Evolutionary conservation across 1,140 invertebrate species (phyloP), one percentile per base, ranked within the genome.

Genomic region (Drosophila lini): DNA sequence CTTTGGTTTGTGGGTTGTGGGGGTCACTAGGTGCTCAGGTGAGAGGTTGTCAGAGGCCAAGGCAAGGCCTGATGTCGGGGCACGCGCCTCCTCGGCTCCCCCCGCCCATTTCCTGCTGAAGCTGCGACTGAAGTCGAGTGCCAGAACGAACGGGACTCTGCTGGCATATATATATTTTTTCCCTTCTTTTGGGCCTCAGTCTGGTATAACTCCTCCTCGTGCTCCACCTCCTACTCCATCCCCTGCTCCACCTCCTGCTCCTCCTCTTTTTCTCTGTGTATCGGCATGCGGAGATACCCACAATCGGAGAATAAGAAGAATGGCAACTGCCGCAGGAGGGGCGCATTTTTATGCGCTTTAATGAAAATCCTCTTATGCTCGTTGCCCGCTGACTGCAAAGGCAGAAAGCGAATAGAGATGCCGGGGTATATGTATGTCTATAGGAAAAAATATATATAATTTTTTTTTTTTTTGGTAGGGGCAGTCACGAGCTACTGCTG

Each of bases 331-430:
- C 57, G 50, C 60, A 61, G 44, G 69, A 57, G 60, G 73, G 70
- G 40, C 48, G 68, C 64, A 79, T 86, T 81, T 85, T 79, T 86
- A 81, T 86, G 70, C 82, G 82, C 80, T 78, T 81, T 89, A 88
- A 88, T 88, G 84, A 88, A 88, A 88, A 88, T 88, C 84, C 84
- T 89, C 84, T 88, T 88, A 88, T 75, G 80, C 45, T 70, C 74
- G 70, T 59, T 45, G 55, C 61, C 63, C 71, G 61, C 44, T 34
- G 59, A 64, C 65, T 69, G 58, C 44, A 38, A 22, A 41, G 28
- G 28, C 19, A 38, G 44, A 63, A 16, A 45, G 41, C 48, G 56
- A 78, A 78, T 78, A 78, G 59, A 70, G 64, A 62, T 78, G 74
- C 22, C 22, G 15, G n/a, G 19, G n/a, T 5, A n/a, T 8, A 31